Conservation (phyloP, 2,888 invertebrate genomes). For the Tryphoninae sp. region DNA sequence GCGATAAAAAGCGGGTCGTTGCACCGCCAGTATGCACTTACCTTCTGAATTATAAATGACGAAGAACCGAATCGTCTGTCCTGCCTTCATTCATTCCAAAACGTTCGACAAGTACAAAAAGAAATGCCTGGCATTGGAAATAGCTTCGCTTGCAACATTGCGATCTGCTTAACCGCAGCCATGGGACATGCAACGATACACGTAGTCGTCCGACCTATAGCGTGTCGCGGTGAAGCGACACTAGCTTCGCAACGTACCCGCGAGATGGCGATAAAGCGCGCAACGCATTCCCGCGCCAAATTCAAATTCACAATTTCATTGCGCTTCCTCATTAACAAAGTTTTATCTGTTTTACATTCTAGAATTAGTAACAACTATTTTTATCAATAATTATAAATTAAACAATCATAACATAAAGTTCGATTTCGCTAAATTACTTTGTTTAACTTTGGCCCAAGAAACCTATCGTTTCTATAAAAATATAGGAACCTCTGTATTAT, state of each 20-base stretch:
- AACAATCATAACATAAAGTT: conserved; percentile 7
- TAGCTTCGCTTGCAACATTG: conserved; percentile 12
- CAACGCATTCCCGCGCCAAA: not conserved
- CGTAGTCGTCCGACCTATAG: not conserved
- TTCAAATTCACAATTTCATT: not conserved
- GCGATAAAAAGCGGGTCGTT: conserved; percentile 41
- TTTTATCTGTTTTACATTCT: not conserved
- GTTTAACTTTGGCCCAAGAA: not conserved
- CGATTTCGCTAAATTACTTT: not conserved
- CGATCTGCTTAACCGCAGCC: not conserved
- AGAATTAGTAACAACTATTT: not conserved
- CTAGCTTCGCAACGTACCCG: no score
- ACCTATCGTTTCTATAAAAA: not conserved
- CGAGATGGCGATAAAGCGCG: not conserved
- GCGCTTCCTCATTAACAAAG: not conserved
- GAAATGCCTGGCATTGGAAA: conserved; percentile 7
- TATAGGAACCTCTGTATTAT: conserved; percentile 1
- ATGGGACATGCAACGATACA: not conserved
- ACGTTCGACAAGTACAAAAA: not conserved
- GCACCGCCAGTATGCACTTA: conserved; percentile 18
- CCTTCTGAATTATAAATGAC: conserved; percentile 38
- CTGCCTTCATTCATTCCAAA: conserved; percentile 1
- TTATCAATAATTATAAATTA: not conserved
- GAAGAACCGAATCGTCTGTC: not conserved
- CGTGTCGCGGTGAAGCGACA: no score